These are phyloP conservation scores for Bufotes viridis DNA, from an alignment of 2,797 vertebrate species.

Conservation along the genomic window DNA sequence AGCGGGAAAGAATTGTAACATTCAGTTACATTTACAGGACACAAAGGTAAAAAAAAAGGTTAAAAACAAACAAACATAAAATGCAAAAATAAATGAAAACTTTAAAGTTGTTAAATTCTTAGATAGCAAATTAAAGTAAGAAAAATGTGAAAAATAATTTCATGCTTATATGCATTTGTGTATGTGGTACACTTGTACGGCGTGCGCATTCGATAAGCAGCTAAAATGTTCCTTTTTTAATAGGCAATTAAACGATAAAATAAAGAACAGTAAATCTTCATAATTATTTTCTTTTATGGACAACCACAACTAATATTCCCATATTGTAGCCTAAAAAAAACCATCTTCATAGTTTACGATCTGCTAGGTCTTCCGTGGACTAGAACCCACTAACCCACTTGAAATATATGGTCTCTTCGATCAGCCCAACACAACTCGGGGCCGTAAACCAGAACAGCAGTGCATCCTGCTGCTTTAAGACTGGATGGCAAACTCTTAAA, in stretches of 20 bases:
- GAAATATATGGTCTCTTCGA: constrained; percentile 19
- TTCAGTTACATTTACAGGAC: too few species aligned
- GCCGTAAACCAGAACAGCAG: constrained; percentile 30
- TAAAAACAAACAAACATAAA: too few species aligned
- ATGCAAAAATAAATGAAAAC: too few species aligned
- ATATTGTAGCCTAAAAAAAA: not conserved
- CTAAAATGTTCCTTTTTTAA: not conserved
- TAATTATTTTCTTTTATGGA: constrained; percentile 20
- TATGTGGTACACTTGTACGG: not conserved
- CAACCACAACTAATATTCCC: constrained; percentile 12
- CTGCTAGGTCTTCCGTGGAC: constrained; percentile 23
- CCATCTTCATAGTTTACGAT: constrained; percentile 20
- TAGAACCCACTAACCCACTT: constrained; percentile 30
- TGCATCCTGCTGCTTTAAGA: constrained; percentile 45
- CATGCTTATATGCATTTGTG: not conserved
- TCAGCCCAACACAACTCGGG: constrained; percentile 16
- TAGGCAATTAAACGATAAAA: constrained; percentile 12
- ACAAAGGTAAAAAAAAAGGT: too few species aligned
- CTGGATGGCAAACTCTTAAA: constrained; percentile 52
- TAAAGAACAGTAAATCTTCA: not conserved
- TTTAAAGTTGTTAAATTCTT: too few species aligned
- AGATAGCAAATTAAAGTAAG: too few species aligned
- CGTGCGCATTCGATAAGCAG: not conserved
- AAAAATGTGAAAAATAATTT: too few species aligned
- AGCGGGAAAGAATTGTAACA: too few species aligned